A percentile compares a stretch with the other conserved stretches of the same genome.
These are phyloP conservation scores for Uria aalge DNA, from an alignment of 2,113 vertebrate genomes.

Conservation along the genomic window DNA sequence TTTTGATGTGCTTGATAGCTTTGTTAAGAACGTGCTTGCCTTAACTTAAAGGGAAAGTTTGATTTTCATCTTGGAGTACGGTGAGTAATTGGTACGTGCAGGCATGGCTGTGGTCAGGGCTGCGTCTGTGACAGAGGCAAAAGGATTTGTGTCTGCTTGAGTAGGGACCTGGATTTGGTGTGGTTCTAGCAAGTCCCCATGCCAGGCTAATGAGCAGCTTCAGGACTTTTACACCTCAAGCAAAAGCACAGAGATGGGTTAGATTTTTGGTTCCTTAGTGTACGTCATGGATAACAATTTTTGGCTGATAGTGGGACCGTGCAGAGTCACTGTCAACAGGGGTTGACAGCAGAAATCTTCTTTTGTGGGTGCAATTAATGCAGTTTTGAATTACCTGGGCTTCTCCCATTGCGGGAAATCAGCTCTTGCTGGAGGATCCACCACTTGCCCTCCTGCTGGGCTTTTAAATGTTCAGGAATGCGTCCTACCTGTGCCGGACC, in stretches of 20 bases:
- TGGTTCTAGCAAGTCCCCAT: neutral
- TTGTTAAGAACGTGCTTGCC: neutral
- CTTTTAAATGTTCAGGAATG: neutral
- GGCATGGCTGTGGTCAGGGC: neutral
- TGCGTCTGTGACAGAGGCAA: neutral
- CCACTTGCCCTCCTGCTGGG: neutral
- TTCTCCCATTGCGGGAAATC: neutral
- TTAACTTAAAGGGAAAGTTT: neutral
- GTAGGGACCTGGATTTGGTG: rapidly evolving
- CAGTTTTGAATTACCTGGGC: neutral
- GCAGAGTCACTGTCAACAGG: neutral
- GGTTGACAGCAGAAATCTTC: neutral
- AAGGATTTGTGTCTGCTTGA: neutral
- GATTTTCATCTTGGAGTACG: neutral
- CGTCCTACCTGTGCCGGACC: neutral
- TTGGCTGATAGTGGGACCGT: neutral
- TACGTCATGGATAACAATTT: neutral
- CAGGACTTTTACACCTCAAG: neutral
- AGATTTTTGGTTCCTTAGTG: neutral
- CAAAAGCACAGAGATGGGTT: neutral
- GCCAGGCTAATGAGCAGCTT: neutral
- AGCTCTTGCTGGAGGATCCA: neutral
- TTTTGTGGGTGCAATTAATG: no score
- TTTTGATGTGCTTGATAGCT: neutral
- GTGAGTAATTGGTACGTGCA: rapidly evolving